Evolutionary conservation across 2,797 vertebrate species (phyloP).

Genomic region (Heteromormyrus szaboi): DNA sequence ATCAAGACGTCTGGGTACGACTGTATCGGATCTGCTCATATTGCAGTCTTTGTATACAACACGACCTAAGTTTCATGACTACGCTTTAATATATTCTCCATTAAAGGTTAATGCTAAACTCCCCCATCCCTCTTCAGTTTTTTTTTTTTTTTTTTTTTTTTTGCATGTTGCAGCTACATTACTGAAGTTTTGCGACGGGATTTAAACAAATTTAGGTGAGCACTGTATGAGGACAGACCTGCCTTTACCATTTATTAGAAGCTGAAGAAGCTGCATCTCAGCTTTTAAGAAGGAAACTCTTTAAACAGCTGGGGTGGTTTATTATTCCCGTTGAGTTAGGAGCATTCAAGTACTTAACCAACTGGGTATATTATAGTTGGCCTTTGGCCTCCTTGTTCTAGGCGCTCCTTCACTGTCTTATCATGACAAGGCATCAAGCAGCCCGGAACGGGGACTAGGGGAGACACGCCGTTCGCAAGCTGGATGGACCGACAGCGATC

Average conservation of each 20-base stretch:
- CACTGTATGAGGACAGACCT: not conserved
- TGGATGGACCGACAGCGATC: not conserved
- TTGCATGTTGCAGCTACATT: slow-evolving; percentile 10
- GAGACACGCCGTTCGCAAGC: not conserved
- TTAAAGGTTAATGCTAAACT: slow-evolving; percentile 46
- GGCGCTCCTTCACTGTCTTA: slow-evolving; percentile 22
- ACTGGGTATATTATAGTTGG: slow-evolving; percentile 27
- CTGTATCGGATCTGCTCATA: slow-evolving; percentile 22
- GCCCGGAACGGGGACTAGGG: not conserved
- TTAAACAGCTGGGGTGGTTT: slow-evolving; percentile 32
- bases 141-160: not conserved
- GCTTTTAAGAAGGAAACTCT: slow-evolving; percentile 15
- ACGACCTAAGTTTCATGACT: not conserved
- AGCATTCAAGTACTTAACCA: slow-evolving; percentile 54
- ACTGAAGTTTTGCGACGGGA: slow-evolving; percentile 32
- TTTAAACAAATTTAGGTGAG: slow-evolving; percentile 41
- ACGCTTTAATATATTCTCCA: slow-evolving; percentile 39
- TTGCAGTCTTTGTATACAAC: not conserved
- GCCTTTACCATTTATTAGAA: slow-evolving; percentile 10
- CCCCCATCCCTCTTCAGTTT: not conserved
- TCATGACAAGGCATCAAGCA: not conserved
- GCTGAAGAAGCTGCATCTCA: not conserved
- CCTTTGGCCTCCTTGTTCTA: slow-evolving; percentile 29
- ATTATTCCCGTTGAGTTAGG: slow-evolving; percentile 43
- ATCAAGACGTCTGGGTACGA: slow-evolving; percentile 12